Base-by-base conservation (phyloP, 1,140 invertebrate genomes). In the Cotesia chilonis region DNA sequence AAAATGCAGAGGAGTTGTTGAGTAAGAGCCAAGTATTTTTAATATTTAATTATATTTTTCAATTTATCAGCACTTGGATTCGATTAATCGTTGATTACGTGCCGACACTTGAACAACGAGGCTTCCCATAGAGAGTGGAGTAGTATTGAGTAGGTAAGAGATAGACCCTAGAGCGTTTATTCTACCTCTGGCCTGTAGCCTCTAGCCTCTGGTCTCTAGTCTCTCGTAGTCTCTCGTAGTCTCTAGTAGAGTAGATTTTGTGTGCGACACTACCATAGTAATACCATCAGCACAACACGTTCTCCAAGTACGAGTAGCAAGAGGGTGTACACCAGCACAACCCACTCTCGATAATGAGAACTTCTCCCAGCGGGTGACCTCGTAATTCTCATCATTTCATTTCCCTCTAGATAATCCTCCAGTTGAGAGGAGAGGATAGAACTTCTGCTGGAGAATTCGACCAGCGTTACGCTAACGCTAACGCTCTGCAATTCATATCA, bases 331-430 rank as follows among this genome's bases (percentile, higher is more conserved):
- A 28, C 37, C 9, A n/a, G 6, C 5, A 9, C 64, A 41, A 28
- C 17, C 64, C 64, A 66, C 64, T 66, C 64, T 66, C 64, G 60
- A 55, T 71, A 71, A 71, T 71, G 70, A 71, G 70, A 54, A 65
- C 64, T 52, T 65, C 63, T 14, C 68, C 35, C 70, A 71, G 70
- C 51, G 61, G 70, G 70, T 65, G 61, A 71, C 70, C 70, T 71
- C 64, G 64, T 66, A 61, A 71, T 54, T 64, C 70, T 71, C 70
- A 36, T 28, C 35, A 28, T 61, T 61, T 28, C 60, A 47, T 59
- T 17, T 59, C 20, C 57, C 57, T 28, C 20, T 59, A 10, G 20
- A 66, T 66, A 41, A 47, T 51, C 64, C 57, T 55, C 20, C 20
- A 59, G 17, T 59, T 7, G 7, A 47, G 41, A 47, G 41, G 0